These are phyloP conservation scores for Anisognathus igniventris DNA, from an alignment of 2,797 vertebrate species.

Conservation along the genomic window DNA sequence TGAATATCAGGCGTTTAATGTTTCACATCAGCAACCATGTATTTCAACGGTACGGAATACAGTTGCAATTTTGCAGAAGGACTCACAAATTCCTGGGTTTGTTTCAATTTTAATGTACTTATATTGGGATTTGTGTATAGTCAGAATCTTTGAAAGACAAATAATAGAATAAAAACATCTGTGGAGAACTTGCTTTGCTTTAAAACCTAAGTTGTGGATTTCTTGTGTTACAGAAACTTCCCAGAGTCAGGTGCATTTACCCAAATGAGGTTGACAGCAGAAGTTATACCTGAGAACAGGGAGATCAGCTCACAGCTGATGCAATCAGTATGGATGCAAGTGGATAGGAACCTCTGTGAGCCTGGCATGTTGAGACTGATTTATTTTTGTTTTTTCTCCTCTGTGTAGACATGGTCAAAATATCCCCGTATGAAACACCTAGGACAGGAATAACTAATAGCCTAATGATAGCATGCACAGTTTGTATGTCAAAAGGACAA, in stretches of 20 bases:
- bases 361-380: background rate
- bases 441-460: background rate
- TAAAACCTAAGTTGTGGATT: background rate
- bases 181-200: background rate
- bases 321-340: background rate
- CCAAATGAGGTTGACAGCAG: background rate
- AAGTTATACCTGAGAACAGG: background rate
- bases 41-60: background rate
- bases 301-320: background rate
- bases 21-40: background rate
- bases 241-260: background rate
- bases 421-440: background rate
- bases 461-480: background rate
- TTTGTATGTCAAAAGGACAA: background rate
- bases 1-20: background rate
- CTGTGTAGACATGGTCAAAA: background rate
- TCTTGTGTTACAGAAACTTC: background rate
- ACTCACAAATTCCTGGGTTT: background rate
- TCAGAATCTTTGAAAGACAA: background rate
- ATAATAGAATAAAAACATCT: background rate
- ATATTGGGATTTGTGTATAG: background rate
- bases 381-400: background rate
- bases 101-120: background rate
- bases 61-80: background rate
- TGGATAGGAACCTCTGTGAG: background rate